Evolutionary conservation across 1,140 invertebrate species (phyloP).

Genomic region (Catajapyx aquilonaris): DNA sequence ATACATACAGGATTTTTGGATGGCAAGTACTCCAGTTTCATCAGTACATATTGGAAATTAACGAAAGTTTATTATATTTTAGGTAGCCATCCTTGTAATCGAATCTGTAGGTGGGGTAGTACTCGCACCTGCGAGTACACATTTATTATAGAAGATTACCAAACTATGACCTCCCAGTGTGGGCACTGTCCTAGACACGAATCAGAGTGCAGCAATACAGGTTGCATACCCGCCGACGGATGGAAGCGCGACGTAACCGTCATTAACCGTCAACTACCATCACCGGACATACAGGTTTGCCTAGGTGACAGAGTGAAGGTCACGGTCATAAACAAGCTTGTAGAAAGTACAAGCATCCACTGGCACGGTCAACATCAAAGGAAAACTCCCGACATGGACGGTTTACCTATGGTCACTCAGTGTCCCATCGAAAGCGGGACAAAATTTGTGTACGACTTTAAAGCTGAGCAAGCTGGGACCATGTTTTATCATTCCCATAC

Average conservation of each 20-base stretch:
- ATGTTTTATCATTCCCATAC: constrained; percentile 25
- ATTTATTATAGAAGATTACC: constrained; percentile 54
- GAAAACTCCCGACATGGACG: constrained; percentile 22
- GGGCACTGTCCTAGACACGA: constrained; percentile 53
- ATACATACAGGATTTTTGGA: too few species aligned
- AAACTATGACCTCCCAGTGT: constrained; percentile 67
- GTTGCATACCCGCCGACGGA: constrained; percentile 22
- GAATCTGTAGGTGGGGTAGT: too few species aligned
- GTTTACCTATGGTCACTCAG: constrained; percentile 23
- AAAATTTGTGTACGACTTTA: constrained; percentile 18
- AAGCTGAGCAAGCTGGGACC: constrained; percentile 16
- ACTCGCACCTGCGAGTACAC: constrained; percentile 44
- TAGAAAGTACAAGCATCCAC: constrained; percentile 22
- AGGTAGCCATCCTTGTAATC: too few species aligned
- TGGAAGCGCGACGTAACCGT: constrained; percentile 15
- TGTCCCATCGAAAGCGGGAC: constrained; percentile 21
- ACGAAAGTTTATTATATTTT: too few species aligned
- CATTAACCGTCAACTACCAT: constrained; percentile 22
- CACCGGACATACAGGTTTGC: constrained; percentile 24
- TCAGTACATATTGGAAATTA: too few species aligned
- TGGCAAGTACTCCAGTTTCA: too few species aligned
- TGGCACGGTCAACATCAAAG: constrained; percentile 25
- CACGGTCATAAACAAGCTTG: constrained; percentile 22
- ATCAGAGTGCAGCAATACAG: constrained; percentile 21
- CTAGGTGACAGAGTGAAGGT: constrained; percentile 26